A percentile compares a stretch with the other conserved stretches of the same genome.
These are phyloP conservation scores for Eudyptes chrysolophus DNA, from an alignment of 2,113 vertebrate species.

Conservation along the genomic window DNA sequence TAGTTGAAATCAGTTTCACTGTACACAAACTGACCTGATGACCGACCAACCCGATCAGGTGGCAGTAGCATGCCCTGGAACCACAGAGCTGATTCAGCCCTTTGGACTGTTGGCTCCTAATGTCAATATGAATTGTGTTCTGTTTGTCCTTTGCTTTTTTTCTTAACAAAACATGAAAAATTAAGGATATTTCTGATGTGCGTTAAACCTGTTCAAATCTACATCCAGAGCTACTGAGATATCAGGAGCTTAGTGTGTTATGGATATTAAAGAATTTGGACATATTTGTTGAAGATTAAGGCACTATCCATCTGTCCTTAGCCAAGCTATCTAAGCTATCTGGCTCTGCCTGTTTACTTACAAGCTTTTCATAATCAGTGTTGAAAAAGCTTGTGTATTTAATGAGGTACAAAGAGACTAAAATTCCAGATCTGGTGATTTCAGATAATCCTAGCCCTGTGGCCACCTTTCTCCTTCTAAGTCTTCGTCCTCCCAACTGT, in stretches of 20 bases:
- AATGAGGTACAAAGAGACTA: background rate
- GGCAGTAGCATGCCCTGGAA: background rate
- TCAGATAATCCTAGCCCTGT: background rate
- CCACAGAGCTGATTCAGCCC: background rate
- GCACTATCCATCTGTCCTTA: background rate
- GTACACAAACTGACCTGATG: background rate
- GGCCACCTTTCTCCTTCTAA: background rate
- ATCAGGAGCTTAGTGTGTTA: background rate
- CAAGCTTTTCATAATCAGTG: background rate
- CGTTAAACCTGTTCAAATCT: background rate
- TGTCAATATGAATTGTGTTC: conserved; percentile 12
- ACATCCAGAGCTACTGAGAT: background rate
- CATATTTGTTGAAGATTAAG: background rate
- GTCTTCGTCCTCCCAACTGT: background rate
- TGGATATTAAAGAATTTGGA: background rate
- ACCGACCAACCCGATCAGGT: background rate
- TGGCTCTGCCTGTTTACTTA: background rate
- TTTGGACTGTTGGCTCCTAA: background rate
- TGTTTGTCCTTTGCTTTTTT: background rate
- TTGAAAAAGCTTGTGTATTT: background rate
- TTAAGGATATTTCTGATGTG: background rate
- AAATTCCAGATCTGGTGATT: background rate
- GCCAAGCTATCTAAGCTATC: background rate
- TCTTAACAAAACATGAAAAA: background rate
- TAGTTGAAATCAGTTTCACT: background rate